phyloP scores from a whole-genome alignment of 1,140 invertebrate species.

The Cylas formicarius region DNA sequence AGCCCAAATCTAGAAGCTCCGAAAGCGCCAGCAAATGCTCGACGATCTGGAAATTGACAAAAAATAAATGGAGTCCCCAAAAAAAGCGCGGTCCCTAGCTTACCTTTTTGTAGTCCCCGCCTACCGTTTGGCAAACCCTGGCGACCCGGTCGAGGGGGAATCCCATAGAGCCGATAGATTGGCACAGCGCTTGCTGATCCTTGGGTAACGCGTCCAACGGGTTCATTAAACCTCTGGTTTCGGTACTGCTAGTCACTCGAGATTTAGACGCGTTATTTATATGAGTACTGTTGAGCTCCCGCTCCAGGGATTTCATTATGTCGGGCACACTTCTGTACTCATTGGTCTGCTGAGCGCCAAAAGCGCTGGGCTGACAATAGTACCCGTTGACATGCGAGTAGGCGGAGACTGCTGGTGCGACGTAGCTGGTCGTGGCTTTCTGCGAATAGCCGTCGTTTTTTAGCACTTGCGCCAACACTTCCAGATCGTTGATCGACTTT shows the following conservation, averaged over 20 bases:
- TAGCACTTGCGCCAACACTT: conserved; percentile 69
- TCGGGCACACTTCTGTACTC: conserved; percentile 58
- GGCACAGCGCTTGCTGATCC: conserved; percentile 57
- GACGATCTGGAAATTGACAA: conserved; percentile 54
- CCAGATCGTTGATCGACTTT: conserved; percentile 84
- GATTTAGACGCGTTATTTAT: conserved; percentile 35
- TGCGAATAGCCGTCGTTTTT: conserved; percentile 40
- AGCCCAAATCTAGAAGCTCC: conserved; percentile 75
- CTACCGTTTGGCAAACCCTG: conserved; percentile 63
- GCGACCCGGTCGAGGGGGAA: conserved; percentile 72
- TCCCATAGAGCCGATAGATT: conserved; percentile 73
- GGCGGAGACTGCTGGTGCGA: conserved; percentile 44
- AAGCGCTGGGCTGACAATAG: no score
- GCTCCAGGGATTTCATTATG: conserved; percentile 63
- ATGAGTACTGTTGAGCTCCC: conserved; percentile 52
- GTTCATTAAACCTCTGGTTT: conserved; percentile 25
- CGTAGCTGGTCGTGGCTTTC: no score
- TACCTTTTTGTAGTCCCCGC: conserved; percentile 80
- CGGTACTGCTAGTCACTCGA: conserved; percentile 9
- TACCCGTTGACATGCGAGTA: conserved; percentile 20
- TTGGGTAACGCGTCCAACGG: conserved; percentile 51
- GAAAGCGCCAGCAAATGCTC: conserved; percentile 60
- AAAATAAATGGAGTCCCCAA: neutral
- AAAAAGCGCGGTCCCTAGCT: conserved; percentile 28
- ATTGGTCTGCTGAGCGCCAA: no score